A percentile compares a stretch with the other conserved stretches of the same genome.
These are phyloP conservation scores for Pongo abelii DNA, from an alignment of 2,113 vertebrate genomes.

Conservation along the genomic window DNA sequence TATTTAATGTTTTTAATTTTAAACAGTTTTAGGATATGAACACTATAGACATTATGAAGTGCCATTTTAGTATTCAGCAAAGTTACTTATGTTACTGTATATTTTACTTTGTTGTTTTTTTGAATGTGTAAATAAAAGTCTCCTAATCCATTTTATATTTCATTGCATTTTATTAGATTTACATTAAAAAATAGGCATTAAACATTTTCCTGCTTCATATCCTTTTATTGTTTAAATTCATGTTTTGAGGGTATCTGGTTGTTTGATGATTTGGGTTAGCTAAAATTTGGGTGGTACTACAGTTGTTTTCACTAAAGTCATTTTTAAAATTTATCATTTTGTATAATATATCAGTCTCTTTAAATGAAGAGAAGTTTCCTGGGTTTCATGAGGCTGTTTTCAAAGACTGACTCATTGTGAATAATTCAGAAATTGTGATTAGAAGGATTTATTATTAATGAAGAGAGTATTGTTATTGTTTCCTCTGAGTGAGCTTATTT, in stretches of 20 bases:
- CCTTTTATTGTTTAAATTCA: background rate
- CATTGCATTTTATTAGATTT: background rate
- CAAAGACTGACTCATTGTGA: background rate
- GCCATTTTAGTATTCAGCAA: background rate
- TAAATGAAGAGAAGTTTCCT: constrained; percentile 22
- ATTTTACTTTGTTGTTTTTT: background rate
- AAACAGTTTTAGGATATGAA: background rate
- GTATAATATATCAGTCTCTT: background rate
- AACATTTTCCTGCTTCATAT: background rate
- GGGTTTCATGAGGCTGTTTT: constrained; percentile 35
- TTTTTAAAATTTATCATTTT: background rate
- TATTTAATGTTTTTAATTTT: background rate
- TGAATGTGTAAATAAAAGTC: background rate
- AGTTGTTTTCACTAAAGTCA: constrained; percentile 1
- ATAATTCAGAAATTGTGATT: background rate
- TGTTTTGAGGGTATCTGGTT: background rate
- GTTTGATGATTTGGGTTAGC: background rate
- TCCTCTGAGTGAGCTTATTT: background rate
- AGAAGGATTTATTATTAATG: background rate
- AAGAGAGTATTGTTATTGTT: background rate
- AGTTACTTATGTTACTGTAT: background rate
- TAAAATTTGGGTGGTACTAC: background rate
- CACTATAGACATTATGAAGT: background rate
- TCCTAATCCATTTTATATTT: background rate
- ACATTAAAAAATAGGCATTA: background rate